Percentiles rank a stretch among this genome's conserved stretches.
These are phyloP conservation scores for Gymnothorax reevesii DNA, from an alignment of 2,797 vertebrate species.

Conservation along the genomic window DNA sequence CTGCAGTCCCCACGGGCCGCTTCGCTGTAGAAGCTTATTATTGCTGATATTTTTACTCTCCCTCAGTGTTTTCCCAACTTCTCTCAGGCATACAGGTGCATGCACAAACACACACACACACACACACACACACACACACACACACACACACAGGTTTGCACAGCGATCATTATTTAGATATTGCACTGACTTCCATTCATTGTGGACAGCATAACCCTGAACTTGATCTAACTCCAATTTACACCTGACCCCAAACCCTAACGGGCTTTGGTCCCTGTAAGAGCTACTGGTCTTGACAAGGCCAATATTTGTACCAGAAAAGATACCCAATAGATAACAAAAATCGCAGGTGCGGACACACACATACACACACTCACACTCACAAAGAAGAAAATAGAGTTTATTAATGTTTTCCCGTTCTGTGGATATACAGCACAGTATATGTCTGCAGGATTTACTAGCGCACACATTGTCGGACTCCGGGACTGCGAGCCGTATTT, in stretches of 20 bases:
- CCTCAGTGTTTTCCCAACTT: conserved; percentile 36
- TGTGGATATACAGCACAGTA: background rate
- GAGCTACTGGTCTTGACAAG: too few relatives aligned
- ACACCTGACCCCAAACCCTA: too few relatives aligned
- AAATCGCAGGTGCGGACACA: background rate
- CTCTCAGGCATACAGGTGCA: background rate
- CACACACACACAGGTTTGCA: background rate
- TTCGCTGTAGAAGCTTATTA: conserved; percentile 32
- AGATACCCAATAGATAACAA: too few relatives aligned
- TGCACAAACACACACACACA: background rate
- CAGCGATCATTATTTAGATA: too few relatives aligned
- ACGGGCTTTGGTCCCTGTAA: too few relatives aligned
- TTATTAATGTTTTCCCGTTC: background rate
- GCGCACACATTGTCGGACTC: background rate
- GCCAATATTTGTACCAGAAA: too few relatives aligned
- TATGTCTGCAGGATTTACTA: background rate
- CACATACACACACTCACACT: background rate
- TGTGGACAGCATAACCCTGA: too few relatives aligned
- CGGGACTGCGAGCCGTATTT: background rate
- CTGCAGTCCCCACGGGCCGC: background rate
- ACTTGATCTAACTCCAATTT: too few relatives aligned
- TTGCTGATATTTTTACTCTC: conserved; percentile 58
- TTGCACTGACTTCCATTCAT: too few relatives aligned
- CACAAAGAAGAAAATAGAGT: background rate
- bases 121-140: background rate